phyloP scores from a whole-genome alignment of 2,888 invertebrate genomes.

The Aproaerema taeniolella region DNA sequence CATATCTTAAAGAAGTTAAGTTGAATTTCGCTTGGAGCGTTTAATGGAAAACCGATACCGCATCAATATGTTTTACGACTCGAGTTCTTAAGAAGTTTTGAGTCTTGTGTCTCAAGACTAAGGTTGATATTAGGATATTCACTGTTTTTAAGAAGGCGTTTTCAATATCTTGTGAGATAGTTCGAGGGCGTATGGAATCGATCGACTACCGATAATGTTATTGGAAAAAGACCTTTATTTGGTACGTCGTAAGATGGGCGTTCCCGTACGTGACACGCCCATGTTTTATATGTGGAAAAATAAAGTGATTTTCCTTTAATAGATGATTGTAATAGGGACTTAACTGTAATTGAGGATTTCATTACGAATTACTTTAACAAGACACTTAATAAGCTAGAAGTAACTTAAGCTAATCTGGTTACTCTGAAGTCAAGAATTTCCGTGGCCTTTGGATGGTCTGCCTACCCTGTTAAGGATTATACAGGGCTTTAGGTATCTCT shows the following conservation, averaged over 20 bases:
- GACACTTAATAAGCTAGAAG: no score
- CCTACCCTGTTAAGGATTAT: no score
- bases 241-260: slow-evolving; percentile 62
- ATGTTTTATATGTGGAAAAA: slow-evolving; percentile 63
- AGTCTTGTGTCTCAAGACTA: slow-evolving; percentile 34
- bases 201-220: slow-evolving; percentile 65
- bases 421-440: no score
- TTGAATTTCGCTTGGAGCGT: slow-evolving; percentile 31
- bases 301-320: slow-evolving; percentile 48
- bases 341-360: no score
- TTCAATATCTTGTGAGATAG: slow-evolving; percentile 38
- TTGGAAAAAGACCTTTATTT: slow-evolving; percentile 71
- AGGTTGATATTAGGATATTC: slow-evolving; percentile 37
- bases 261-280: slow-evolving; percentile 64
- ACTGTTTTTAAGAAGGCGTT: slow-evolving; percentile 68
- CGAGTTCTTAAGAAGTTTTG: slow-evolving; percentile 33
- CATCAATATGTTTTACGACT: slow-evolving; percentile 73
- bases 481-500: no score
- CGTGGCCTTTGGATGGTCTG: no score
- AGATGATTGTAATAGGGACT: slow-evolving; percentile 10
- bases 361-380: no score
- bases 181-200: slow-evolving; percentile 46
- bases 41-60: slow-evolving; percentile 76
- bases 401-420: no score
- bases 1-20: slow-evolving; percentile 31